These are phyloP conservation scores for Perca schrenkii DNA, from an alignment of 2,113 vertebrate species.

Conservation along the genomic window DNA sequence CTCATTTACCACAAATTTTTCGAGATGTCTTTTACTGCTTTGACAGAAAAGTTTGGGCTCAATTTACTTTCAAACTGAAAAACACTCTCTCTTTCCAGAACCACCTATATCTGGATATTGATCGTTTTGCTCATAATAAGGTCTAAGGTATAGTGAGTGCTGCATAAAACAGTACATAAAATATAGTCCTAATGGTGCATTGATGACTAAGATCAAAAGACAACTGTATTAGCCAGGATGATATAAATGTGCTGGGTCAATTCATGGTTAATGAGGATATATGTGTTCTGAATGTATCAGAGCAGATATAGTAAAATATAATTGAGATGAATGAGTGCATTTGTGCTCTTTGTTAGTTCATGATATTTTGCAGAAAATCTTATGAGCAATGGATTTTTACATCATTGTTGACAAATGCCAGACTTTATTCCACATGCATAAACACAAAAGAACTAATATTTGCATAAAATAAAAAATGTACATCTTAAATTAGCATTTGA, in stretches of 20 bases:
- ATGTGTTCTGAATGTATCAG: slow-evolving; percentile 56
- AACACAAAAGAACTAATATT: neutral
- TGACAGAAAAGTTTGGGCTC: slow-evolving; percentile 77
- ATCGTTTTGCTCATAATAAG: slow-evolving; percentile 75
- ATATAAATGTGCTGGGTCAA: slow-evolving; percentile 70
- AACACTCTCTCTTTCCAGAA: slow-evolving; percentile 69
- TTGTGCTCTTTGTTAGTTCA: slow-evolving; percentile 36
- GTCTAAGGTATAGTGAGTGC: slow-evolving; percentile 69
- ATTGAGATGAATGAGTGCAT: slow-evolving; percentile 52
- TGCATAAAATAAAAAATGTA: neutral
- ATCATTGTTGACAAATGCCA: slow-evolving; percentile 12
- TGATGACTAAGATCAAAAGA: slow-evolving; percentile 80
- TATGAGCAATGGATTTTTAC: slow-evolving; percentile 23
- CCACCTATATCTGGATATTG: slow-evolving; percentile 73
- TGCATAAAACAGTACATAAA: slow-evolving; percentile 81
- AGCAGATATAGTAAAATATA: slow-evolving; percentile 50
- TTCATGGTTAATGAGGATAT: slow-evolving; percentile 69
- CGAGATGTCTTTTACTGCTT: slow-evolving; percentile 81
- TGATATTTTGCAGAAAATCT: slow-evolving; percentile 49
- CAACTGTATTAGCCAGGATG: slow-evolving; percentile 62
- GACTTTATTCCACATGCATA: neutral
- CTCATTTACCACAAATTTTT: slow-evolving; percentile 83
- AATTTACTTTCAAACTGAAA: slow-evolving; percentile 77
- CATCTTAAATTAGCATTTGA: slow-evolving; percentile 22
- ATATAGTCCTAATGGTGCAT: slow-evolving; percentile 72